A percentile compares a stretch with the other conserved stretches of the same genome.
Conservation (phyloP, 2,888 invertebrate genomes). For the Epiblema foenella region DNA sequence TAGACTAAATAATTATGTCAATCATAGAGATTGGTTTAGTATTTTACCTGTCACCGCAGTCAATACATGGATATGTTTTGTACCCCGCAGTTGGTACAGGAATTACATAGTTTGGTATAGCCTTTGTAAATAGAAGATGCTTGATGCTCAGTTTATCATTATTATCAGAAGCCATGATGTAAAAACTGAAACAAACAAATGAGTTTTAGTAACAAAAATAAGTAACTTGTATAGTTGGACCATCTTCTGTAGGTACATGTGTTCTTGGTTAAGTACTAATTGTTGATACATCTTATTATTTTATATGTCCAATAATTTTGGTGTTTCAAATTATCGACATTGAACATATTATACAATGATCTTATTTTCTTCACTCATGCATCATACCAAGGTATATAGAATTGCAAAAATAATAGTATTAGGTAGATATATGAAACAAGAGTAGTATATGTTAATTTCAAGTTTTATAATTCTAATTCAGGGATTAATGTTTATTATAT, state of each 20-base stretch:
- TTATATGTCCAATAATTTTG: neutral
- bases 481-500: neutral
- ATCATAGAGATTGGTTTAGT: slow-evolving; percentile 13
- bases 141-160: slow-evolving; percentile 70
- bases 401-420: neutral
- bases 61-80: slow-evolving; percentile 77
- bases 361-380: no score
- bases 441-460: neutral
- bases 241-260: no score
- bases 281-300: neutral
- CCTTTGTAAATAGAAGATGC: slow-evolving; percentile 73
- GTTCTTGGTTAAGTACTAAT: neutral
- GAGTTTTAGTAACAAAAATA: neutral
- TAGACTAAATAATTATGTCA: neutral
- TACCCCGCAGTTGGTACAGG: slow-evolving; percentile 66
- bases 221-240: neutral
- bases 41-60: slow-evolving; percentile 84
- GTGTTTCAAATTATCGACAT: neutral
- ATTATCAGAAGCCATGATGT: slow-evolving; percentile 50
- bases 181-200: slow-evolving; percentile 11
- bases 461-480: neutral
- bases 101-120: slow-evolving; percentile 68
- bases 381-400: neutral
- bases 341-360: neutral
- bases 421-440: neutral